phyloP scores from a whole-genome alignment of 2,888 invertebrate species.

The Oscheius sp. region DNA sequence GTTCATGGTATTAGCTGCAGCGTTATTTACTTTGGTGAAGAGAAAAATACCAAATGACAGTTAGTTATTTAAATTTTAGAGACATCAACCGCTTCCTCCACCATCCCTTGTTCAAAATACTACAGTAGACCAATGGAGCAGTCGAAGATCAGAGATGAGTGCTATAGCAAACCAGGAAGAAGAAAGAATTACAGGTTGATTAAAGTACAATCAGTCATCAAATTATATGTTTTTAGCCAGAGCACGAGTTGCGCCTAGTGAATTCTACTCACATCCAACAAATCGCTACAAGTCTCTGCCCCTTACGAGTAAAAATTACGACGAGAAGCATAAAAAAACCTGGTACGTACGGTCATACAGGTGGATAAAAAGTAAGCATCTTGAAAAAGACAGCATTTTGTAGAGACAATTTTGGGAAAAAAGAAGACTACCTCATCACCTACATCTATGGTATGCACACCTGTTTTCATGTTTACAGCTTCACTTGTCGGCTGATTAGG shows the following conservation, averaged over 20 bases:
- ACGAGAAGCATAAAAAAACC: constrained; percentile 5
- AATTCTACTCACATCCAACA: constrained; percentile 9
- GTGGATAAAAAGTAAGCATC: constrained; percentile 17
- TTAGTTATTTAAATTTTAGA: too few species aligned
- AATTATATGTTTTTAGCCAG: background rate
- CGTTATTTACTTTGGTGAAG: too few species aligned
- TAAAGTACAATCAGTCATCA: background rate
- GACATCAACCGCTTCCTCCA: background rate
- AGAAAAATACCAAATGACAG: too few species aligned
- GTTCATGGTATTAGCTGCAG: too few species aligned
- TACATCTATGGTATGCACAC: background rate
- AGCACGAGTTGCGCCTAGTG: background rate
- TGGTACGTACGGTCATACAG: too few species aligned
- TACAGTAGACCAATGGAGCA: background rate
- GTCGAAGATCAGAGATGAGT: constrained; percentile 17
- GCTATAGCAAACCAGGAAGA: constrained; percentile 14
- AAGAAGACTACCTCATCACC: background rate
- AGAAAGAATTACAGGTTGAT: constrained; percentile 9
- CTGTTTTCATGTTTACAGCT: constrained; percentile 7
- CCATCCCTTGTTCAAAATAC: constrained; percentile 7
- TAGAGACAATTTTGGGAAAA: constrained; percentile 5
- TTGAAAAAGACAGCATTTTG: background rate
- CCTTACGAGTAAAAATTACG: too few species aligned
- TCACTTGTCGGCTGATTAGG: constrained; percentile 1
- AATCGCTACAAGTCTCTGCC: constrained; percentile 21